phyloP scores from a whole-genome alignment of 2,888 invertebrate species.

The Cephus sareptanus region DNA sequence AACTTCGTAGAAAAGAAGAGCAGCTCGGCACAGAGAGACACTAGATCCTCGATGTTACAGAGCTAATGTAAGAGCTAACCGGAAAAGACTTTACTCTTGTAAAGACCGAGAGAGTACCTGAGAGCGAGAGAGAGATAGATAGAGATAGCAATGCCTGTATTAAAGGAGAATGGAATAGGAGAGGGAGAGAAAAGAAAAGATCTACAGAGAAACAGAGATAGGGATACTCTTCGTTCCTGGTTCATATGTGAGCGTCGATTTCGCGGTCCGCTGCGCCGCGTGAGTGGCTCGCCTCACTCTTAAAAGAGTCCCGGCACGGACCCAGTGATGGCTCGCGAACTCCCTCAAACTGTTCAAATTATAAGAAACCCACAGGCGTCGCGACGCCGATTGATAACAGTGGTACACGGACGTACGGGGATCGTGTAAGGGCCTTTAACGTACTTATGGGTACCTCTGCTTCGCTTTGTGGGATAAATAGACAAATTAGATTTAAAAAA shows the following conservation, averaged over 20 bases:
- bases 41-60: background rate
- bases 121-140: conserved; percentile 29
- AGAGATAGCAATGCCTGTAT: conserved; percentile 7
- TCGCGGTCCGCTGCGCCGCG: conserved; percentile 64
- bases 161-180: conserved; percentile 24
- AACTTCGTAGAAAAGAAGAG: conserved; percentile 12
- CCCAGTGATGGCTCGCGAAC: conserved; percentile 48
- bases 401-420: too few species aligned
- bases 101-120: conserved; percentile 23
- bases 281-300: conserved; percentile 52
- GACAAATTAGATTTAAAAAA: background rate
- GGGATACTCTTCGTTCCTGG: conserved; percentile 43
- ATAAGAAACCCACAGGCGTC: background rate
- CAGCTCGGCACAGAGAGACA: background rate
- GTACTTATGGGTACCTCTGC: background rate
- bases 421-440: background rate
- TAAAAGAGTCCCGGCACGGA: conserved; percentile 3
- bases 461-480: background rate
- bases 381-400: background rate
- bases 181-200: conserved; percentile 9
- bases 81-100: background rate
- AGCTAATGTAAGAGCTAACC: background rate
- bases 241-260: conserved; percentile 66
- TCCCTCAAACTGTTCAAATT: conserved; percentile 34
- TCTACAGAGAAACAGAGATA: conserved; percentile 17